Evolutionary conservation across 2,797 vertebrate species (phyloP).

Genomic region (Selene dorsalis): DNA sequence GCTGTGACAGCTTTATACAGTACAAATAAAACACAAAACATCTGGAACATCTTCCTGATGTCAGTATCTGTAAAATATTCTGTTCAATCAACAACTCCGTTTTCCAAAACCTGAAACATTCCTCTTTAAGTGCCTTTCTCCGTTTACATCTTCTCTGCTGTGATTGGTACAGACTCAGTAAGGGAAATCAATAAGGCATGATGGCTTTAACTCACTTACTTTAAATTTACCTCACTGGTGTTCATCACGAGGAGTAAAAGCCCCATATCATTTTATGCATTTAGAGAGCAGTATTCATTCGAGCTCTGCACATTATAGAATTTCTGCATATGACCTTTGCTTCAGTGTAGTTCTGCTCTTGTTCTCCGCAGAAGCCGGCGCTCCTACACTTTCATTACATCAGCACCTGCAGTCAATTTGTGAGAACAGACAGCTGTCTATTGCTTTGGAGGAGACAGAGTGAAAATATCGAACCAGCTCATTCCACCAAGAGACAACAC

Average conservation of each 20-base stretch:
- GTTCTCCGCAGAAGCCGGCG: slow-evolving; percentile 34
- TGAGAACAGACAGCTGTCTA: slow-evolving; percentile 77
- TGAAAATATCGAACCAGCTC: slow-evolving; percentile 76
- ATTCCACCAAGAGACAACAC: slow-evolving; percentile 61
- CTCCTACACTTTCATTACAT: slow-evolving; percentile 66
- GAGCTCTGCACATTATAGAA: slow-evolving; percentile 40
- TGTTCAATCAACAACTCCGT: slow-evolving; percentile 13
- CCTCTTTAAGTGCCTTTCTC: slow-evolving; percentile 10
- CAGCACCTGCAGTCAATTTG: slow-evolving; percentile 72
- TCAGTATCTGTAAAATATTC: slow-evolving; percentile 20
- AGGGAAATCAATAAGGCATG: slow-evolving; percentile 53
- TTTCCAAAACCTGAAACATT: slow-evolving; percentile 27
- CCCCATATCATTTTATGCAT: slow-evolving; percentile 26
- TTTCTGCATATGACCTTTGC: slow-evolving; percentile 67
- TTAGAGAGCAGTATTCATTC: slow-evolving; percentile 34
- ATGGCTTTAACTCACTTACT: slow-evolving; percentile 48
- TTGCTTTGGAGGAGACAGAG: slow-evolving; percentile 72
- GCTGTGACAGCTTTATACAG: slow-evolving; percentile 14
- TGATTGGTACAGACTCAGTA: slow-evolving; percentile 29
- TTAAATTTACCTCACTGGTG: slow-evolving; percentile 18
- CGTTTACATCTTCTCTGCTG: slow-evolving; percentile 14
- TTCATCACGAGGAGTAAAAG: slow-evolving; percentile 25
- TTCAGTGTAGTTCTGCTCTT: slow-evolving; percentile 40
- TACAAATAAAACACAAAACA: slow-evolving; percentile 10
- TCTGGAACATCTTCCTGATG: slow-evolving; percentile 8